Conservation (phyloP, 2,888 invertebrate genomes). For the Odontothrips loti region DNA sequence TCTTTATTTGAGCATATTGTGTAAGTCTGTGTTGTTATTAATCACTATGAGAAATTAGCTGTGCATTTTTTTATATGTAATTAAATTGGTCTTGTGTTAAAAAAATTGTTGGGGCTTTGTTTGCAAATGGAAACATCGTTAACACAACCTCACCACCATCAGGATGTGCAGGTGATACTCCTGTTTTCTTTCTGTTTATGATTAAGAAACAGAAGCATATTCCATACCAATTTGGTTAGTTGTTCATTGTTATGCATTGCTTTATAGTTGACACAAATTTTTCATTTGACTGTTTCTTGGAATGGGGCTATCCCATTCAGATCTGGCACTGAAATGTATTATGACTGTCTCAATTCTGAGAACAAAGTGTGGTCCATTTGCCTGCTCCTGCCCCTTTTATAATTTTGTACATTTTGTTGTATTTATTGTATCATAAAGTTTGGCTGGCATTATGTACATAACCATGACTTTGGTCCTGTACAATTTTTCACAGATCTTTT, state of each 20-base stretch:
- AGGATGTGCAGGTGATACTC: background rate
- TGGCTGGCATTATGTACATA: background rate
- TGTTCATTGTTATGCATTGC: background rate
- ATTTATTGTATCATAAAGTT: background rate
- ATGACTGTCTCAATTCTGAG: background rate
- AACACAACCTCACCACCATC: background rate
- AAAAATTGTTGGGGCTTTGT: background rate
- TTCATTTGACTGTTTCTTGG: background rate
- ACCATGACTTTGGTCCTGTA: background rate
- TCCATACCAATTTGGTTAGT: background rate
- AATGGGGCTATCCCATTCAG: background rate
- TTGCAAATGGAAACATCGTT: background rate
- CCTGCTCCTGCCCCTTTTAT: background rate
- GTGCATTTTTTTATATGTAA: background rate
- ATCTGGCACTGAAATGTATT: too few species aligned
- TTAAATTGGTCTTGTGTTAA: background rate
- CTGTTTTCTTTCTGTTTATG: background rate
- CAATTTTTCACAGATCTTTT: background rate
- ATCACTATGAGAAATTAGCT: background rate
- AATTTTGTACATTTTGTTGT: slow-evolving; percentile 18
- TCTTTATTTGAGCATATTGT: background rate
- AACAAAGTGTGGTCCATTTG: background rate
- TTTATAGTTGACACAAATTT: background rate
- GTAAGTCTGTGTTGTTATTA: background rate
- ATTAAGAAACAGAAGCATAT: background rate